Evolutionary conservation across 1,140 invertebrate genomes (phyloP), one percentile per base, ranked within the genome.

Genomic region (Dendroctonus valens): DNA sequence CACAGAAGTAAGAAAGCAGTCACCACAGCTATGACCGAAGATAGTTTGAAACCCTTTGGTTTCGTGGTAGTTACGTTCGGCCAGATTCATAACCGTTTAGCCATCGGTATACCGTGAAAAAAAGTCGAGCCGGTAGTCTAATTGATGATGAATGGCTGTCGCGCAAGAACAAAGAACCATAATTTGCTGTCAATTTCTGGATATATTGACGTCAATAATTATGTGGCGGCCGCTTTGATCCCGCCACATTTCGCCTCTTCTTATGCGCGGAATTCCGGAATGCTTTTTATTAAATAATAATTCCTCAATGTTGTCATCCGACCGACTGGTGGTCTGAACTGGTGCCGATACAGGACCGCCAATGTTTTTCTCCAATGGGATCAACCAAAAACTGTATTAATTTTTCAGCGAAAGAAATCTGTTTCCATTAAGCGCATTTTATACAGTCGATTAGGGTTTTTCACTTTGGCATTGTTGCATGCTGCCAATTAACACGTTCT

Each of bases 111-210:
- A 26, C 26, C 50, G 55, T 37, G 39, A 65, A 63, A 64, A 73
- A 72, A 74, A 73, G 71, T 65, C 70, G 55, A 71, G 66, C 67
- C 59, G 62, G 69, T 69, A 71, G 65, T 70, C 73, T 78, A 78
- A 77, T 78, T 77, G 75, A 78, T 78, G 76, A 78, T 76, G 73
- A 55, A 77, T 73, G 75, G 57, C 65, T 53, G 74, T 74, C 74
- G 75, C 71, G 63, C 61, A 62, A 60, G 70, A 67, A 78, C 76
- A 78, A 78, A 78, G 75, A 74, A 73, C 71, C 76, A 76, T 78
- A 78, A 78, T 78, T 78, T 78, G 76, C 76, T 77, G 75, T 75
- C 75, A 72, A 78, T 78, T 76, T 78, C 75, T 72, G 75, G 75
- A 74, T 76, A 75, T 75, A 73, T 73, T 72, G 72, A 75, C 71